phyloP scores from a whole-genome alignment of 2,888 invertebrate species.

The Cheilosia vulpina region DNA sequence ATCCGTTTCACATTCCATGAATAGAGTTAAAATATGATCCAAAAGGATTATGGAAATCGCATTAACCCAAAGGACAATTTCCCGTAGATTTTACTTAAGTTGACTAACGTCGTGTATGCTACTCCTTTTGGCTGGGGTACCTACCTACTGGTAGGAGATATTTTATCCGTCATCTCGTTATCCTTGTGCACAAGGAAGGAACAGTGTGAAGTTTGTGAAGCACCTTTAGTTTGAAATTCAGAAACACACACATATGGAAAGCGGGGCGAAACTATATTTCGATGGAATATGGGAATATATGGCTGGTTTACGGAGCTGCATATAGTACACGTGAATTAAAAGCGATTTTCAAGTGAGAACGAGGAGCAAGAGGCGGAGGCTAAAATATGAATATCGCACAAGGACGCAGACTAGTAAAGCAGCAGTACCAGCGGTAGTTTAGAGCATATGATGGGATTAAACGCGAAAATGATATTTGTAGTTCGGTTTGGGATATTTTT shows the following conservation, averaged over 20 bases:
- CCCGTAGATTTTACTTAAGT: constrained; percentile 56
- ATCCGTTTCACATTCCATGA: constrained; percentile 43
- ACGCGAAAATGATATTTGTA: constrained; percentile 51
- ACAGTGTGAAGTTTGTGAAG: constrained; percentile 44
- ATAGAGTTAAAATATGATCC: constrained; percentile 71
- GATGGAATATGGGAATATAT: constrained; percentile 10
- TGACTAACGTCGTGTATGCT: constrained; percentile 47
- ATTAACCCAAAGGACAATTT: constrained; percentile 73
- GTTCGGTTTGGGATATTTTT: constrained; percentile 47
- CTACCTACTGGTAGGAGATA: constrained; percentile 19
- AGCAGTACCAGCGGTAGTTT: constrained; percentile 65
- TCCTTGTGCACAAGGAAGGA: constrained; percentile 12
- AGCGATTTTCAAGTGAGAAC: constrained; percentile 28
- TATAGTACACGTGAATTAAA: constrained; percentile 77
- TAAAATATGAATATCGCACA: constrained; percentile 60
- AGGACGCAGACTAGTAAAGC: constrained; percentile 52
- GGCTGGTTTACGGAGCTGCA: constrained; percentile 77
- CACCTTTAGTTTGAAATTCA: constrained; percentile 37
- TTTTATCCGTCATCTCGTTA: constrained; percentile 26
- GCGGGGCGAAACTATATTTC: not conserved
- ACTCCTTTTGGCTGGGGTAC: not conserved
- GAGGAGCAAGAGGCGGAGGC: constrained; percentile 39
- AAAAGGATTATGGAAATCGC: constrained; percentile 70
- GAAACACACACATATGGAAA: constrained; percentile 3
- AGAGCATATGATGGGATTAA: constrained; percentile 60